These are phyloP conservation scores for Platygyra sinensis DNA, from an alignment of 64 coral and sea anemone species.

Conservation along the genomic window DNA sequence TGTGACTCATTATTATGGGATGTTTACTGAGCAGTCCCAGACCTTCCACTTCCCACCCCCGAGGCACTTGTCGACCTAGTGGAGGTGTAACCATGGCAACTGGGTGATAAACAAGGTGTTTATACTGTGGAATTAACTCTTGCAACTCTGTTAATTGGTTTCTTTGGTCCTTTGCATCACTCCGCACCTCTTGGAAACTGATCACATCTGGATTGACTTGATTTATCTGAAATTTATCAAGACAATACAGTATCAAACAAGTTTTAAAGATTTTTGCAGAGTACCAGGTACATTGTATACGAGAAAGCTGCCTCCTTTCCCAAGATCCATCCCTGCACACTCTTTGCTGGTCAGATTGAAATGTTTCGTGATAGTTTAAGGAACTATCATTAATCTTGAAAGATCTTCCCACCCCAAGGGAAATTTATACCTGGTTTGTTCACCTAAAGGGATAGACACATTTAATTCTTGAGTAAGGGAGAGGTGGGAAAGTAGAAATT, in stretches of 20 bases:
- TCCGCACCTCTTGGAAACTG: constrained; percentile 95
- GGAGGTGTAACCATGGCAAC: constrained; percentile 45
- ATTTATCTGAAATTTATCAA: constrained; percentile 56
- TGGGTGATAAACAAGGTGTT: constrained; percentile 65
- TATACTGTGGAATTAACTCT: constrained; percentile 70
- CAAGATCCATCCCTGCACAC: too few relatives aligned
- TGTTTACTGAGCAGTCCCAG: constrained; percentile 86
- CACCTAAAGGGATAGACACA: too few relatives aligned
- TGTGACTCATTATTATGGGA: constrained; percentile 79
- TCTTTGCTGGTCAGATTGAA: too few relatives aligned
- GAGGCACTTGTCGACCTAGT: constrained; percentile 51
- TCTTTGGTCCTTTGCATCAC: constrained; percentile 58
- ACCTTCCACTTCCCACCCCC: constrained; percentile 93
- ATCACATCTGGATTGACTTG: constrained; percentile 84
- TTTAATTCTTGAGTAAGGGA: too few relatives aligned
- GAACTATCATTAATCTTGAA: too few relatives aligned
- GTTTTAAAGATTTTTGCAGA: too few relatives aligned
- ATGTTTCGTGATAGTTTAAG: too few relatives aligned
- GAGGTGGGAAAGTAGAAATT: too few relatives aligned
- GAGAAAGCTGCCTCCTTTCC: too few relatives aligned
- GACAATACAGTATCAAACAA: not conserved
- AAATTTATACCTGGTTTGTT: too few relatives aligned
- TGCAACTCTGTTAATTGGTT: constrained; percentile 85
- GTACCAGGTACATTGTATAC: too few relatives aligned
- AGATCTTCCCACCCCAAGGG: too few relatives aligned